Evolutionary conservation across 2,888 invertebrate genomes (phyloP).

Genomic region (Agriopis marginaria): DNA sequence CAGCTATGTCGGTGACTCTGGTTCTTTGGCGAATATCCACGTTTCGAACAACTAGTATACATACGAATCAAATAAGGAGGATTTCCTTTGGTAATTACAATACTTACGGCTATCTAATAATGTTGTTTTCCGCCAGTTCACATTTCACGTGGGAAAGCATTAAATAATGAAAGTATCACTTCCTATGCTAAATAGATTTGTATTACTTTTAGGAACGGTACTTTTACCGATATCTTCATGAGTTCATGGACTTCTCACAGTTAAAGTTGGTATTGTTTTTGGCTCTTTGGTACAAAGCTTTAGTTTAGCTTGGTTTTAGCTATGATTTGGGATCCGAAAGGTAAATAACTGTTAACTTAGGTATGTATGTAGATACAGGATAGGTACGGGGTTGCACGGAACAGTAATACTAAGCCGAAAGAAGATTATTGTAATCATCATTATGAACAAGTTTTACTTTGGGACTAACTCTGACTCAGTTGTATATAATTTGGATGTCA

Average conservation of each 20-base stretch:
- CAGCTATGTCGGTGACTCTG: no score
- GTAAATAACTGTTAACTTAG: no score
- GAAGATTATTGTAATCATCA: no score
- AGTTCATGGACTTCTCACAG: constrained; percentile 16
- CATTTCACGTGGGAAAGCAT: constrained; percentile 30
- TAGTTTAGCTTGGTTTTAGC: not conserved
- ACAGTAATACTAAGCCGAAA: no score
- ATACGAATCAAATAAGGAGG: not conserved
- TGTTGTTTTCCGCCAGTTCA: constrained; percentile 4
- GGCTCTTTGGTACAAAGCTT: not conserved
- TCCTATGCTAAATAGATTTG: constrained; percentile 26
- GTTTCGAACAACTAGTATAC: no score
- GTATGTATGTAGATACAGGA: no score
- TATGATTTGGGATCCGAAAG: no score
- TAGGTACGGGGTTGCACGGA: no score
- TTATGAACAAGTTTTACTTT: no score
- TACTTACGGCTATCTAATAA: not conserved
- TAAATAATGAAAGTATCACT: constrained; percentile 25
- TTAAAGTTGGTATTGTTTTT: constrained; percentile 8
- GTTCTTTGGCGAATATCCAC: no score
- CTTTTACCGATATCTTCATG: constrained; percentile 29
- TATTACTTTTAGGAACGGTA: constrained; percentile 31
- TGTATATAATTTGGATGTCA: no score
- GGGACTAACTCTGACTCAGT: no score
- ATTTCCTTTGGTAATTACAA: constrained; percentile 7